Conservation (phyloP, 2,113 vertebrate species). For the Oriolus oriolus region DNA sequence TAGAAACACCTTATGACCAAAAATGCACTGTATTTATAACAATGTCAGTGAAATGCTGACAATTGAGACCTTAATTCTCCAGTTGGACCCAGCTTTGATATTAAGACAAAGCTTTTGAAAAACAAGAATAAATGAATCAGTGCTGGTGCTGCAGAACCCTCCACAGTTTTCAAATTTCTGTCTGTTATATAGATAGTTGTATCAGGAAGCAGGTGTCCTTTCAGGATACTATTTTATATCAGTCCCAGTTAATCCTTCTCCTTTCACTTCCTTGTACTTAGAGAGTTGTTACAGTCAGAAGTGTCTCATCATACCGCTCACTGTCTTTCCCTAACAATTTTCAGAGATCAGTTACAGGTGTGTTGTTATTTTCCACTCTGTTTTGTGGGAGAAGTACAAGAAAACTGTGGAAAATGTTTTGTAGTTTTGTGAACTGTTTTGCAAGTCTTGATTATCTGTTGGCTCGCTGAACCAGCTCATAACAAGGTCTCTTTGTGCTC, state of each 20-base stretch:
- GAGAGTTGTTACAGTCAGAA: neutral
- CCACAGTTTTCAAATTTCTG: neutral
- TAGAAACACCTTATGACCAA: neutral
- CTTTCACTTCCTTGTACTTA: neutral
- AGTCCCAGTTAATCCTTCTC: neutral
- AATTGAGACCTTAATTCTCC: neutral
- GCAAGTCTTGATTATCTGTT: neutral
- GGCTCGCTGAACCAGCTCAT: neutral
- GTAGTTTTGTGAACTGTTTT: neutral
- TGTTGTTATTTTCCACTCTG: neutral
- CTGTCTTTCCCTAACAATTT: neutral
- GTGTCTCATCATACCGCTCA: fast-evolving
- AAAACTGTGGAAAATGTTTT: neutral
- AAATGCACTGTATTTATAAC: neutral
- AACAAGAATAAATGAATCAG: neutral
- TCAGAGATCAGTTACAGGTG: neutral
- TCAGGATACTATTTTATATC: neutral
- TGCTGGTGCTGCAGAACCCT: neutral
- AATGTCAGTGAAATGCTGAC: neutral
- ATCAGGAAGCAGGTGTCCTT: neutral
- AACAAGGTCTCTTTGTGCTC: neutral
- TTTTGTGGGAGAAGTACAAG: neutral
- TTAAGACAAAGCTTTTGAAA: neutral
- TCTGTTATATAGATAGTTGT: neutral
- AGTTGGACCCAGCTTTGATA: neutral